A percentile compares a stretch with the other conserved stretches of the same genome.
Evolutionary conservation across 2,888 invertebrate genomes (phyloP).

Genomic region (Mythimna ferrago): DNA sequence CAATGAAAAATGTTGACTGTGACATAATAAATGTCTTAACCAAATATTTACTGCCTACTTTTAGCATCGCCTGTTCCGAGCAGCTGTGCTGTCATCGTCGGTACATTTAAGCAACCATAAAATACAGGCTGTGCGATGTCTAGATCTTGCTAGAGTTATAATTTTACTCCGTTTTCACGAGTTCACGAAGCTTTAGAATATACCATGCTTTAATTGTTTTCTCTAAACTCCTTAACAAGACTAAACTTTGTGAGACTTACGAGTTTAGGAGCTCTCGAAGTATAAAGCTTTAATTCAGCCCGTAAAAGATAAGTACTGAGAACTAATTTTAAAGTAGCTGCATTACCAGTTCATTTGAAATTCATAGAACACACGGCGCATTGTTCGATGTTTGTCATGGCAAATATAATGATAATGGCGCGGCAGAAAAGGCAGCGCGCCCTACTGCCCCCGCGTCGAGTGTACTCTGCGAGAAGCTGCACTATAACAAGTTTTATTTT

Average conservation of each 20-base stretch:
- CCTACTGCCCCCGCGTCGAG: constrained; percentile 42
- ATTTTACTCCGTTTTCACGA: constrained; percentile 1
- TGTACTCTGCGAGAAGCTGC: constrained; percentile 42
- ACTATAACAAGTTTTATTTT: constrained; percentile 39
- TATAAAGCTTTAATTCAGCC: constrained; percentile 51
- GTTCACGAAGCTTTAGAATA: constrained; percentile 19
- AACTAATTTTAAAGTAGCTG: constrained; percentile 51
- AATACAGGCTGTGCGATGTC: constrained; percentile 19
- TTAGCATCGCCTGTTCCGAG: constrained; percentile 4
- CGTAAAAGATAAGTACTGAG: constrained; percentile 49
- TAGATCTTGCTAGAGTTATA: background rate
- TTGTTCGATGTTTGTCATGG: constrained; percentile 47
- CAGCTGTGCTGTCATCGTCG: background rate
- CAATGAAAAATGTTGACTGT: too few species aligned
- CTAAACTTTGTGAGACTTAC: constrained; percentile 48
- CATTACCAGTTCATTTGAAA: constrained; percentile 55
- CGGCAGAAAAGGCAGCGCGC: constrained; percentile 48
- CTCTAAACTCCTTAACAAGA: constrained; percentile 46
- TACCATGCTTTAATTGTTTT: constrained; percentile 37
- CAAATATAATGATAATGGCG: constrained; percentile 53
- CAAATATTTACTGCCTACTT: constrained; percentile 29
- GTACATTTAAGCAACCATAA: constrained; percentile 9
- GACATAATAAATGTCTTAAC: constrained; percentile 26
- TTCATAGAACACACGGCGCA: constrained; percentile 47
- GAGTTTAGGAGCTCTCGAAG: constrained; percentile 52